Percentiles rank a stretch among this genome's conserved stretches.
Conservation (phyloP, 64 coral and sea anemone genomes). For the Montipora capricornis region DNA sequence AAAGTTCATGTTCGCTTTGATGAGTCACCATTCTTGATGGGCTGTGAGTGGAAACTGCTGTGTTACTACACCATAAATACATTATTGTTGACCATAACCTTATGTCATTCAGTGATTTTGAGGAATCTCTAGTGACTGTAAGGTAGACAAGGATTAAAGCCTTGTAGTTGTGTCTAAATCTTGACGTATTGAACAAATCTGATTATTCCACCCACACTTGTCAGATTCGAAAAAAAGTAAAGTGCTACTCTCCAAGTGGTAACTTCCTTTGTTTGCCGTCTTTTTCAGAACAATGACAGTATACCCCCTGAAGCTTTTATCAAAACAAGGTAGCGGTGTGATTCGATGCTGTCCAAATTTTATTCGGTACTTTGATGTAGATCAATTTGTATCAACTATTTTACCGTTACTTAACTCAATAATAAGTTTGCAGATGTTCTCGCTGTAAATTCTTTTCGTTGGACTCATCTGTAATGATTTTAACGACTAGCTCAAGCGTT, state of each 20-base stretch:
- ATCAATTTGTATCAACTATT: background rate
- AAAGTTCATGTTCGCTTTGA: too few relatives aligned
- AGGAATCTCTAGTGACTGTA: too few relatives aligned
- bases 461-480: background rate
- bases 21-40: too few relatives aligned
- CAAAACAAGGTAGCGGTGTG: background rate
- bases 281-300: slow-evolving; percentile 11
- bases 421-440: background rate
- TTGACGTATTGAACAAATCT: too few relatives aligned
- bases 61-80: background rate
- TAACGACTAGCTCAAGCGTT: background rate
- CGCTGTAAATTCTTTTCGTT: background rate
- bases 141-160: too few relatives aligned
- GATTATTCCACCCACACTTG: background rate
- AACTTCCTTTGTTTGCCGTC: background rate
- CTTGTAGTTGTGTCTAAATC: too few relatives aligned
- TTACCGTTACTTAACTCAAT: background rate
- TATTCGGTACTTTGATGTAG: background rate
- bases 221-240: too few relatives aligned
- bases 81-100: too few relatives aligned
- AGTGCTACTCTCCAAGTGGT: background rate
- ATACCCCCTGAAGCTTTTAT: slow-evolving; percentile 35
- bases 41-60: too few relatives aligned
- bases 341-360: background rate
- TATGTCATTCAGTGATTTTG: too few relatives aligned